phyloP scores from a whole-genome alignment of 2,797 vertebrate genomes.

The Chanos chanos region DNA sequence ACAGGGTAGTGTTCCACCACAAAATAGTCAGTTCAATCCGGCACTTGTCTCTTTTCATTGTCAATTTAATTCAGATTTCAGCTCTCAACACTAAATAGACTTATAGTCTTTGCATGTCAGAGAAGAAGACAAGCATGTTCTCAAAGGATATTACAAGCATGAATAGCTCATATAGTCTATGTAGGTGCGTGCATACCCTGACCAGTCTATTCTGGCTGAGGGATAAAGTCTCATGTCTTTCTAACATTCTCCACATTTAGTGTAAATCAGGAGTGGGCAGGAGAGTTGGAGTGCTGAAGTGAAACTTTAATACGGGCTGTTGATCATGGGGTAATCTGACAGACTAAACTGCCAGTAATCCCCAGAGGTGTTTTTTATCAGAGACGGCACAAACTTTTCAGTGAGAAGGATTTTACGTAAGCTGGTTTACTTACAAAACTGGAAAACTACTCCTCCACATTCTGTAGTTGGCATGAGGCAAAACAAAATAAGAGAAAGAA shows the following conservation, averaged over 20 bases:
- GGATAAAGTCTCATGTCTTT: constrained; percentile 2
- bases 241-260: constrained; percentile 26
- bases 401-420: constrained; percentile 39
- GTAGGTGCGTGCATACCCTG: too few relatives aligned
- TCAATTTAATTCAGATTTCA: too few relatives aligned
- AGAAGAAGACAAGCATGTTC: too few relatives aligned
- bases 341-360: constrained; percentile 53
- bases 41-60: too few relatives aligned
- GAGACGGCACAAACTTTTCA: constrained; percentile 47
- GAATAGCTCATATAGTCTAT: too few relatives aligned
- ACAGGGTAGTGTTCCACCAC: too few relatives aligned
- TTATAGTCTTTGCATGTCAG: too few relatives aligned
- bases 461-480: not conserved
- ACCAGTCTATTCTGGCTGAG: too few relatives aligned
- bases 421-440: constrained; percentile 58
- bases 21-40: too few relatives aligned
- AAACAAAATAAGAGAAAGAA: too few relatives aligned
- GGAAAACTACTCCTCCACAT: constrained; percentile 43
- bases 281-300: constrained; percentile 13
- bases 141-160: too few relatives aligned
- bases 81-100: too few relatives aligned
- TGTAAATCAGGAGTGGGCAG: constrained; percentile 15
- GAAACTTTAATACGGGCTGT: constrained; percentile 40
- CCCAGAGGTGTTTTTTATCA: constrained; percentile 36
- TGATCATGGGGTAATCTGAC: constrained; percentile 48